Base-by-base conservation (phyloP, 2,888 invertebrate species). In the Drosophila longiperda region DNA sequence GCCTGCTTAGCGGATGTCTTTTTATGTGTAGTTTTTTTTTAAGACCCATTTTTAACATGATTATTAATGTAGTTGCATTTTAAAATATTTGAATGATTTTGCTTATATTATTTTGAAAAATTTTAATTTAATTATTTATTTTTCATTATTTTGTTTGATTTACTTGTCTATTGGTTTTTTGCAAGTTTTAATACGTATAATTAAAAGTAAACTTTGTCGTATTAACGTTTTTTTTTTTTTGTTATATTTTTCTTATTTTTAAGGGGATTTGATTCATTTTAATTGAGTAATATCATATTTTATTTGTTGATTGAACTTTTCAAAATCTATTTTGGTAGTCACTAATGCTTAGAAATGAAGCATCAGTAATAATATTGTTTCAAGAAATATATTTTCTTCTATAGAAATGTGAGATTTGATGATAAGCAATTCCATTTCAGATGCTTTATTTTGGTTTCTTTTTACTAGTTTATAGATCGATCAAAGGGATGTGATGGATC, bases 121-220 rank as follows among this genome's bases (percentile, higher is more conserved):
- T 20, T 23, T 7, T 23, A 23, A 1, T 1, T 15, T 45, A 23
- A 8, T 45, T 45, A 15, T 23, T 45, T 1, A 23, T 8, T 45
- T n/a, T 23, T 23, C 1, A 45, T 20, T 12, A 1, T 7, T 7
- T 3, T n/a, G 0, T 12, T 42, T 20, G 20, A 4, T 40, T n/a
- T 38, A 8, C 80, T 71, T 64, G 62, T 26, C 68, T 67, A 45
- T 60, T 69, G 65, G 60, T 71, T 77, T 77, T 81, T 81, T 71
- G 63, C 57, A 67, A 63, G 64, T 65, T 29, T 34, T 40, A n/a
- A 42, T n/a, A 9, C 2, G 7, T 36, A 15, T 38, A 52, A 50
- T 54, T 57, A 57, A 58, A 48, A 8, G 1, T 17, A 2, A 8
- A 26, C 15, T 15, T 15, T 5, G 9, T 48, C 12, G n/a, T 45